phyloP scores from a whole-genome alignment of 2,888 invertebrate species.

The Alsophila aescularia region DNA sequence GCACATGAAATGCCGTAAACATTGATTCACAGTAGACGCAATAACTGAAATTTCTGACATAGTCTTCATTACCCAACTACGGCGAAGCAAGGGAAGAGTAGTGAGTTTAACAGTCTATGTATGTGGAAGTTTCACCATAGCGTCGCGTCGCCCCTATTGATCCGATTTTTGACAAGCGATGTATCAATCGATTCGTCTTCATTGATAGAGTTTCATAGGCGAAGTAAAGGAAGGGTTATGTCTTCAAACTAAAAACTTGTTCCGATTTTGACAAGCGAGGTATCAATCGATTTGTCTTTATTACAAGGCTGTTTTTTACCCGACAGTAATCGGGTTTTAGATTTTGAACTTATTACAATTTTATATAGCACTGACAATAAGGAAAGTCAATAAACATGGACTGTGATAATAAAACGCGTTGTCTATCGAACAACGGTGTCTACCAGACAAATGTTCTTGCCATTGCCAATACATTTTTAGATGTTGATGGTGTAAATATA shows the following conservation, averaged over 20 bases:
- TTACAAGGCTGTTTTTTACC: no score
- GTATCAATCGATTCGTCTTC: no score
- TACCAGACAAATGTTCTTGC: constrained; percentile 16
- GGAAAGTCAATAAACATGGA: constrained; percentile 25
- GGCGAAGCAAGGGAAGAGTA: no score
- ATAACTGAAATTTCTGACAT: background rate
- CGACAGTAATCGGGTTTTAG: no score
- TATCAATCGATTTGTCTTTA: no score
- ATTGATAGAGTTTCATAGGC: no score
- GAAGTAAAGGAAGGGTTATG: constrained; percentile 7
- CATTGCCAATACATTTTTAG: constrained; percentile 14
- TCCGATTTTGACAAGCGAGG: no score
- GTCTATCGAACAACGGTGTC: constrained; percentile 20
- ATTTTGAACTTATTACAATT: no score
- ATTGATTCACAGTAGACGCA: background rate
- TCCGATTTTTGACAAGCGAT: no score
- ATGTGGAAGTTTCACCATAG: no score
- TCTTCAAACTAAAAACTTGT: background rate
- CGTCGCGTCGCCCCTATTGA: no score
- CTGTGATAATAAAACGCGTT: constrained; percentile 22
- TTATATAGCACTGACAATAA: constrained; percentile 12
- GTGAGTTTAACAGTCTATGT: no score
- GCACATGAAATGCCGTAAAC: background rate
- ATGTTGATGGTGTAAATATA: constrained; percentile 4
- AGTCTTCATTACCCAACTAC: background rate